Percentiles rank a stretch among this genome's conserved stretches.
These are phyloP conservation scores for Cerceris ruficornis DNA, from an alignment of 2,888 invertebrate genomes.

Conservation along the genomic window DNA sequence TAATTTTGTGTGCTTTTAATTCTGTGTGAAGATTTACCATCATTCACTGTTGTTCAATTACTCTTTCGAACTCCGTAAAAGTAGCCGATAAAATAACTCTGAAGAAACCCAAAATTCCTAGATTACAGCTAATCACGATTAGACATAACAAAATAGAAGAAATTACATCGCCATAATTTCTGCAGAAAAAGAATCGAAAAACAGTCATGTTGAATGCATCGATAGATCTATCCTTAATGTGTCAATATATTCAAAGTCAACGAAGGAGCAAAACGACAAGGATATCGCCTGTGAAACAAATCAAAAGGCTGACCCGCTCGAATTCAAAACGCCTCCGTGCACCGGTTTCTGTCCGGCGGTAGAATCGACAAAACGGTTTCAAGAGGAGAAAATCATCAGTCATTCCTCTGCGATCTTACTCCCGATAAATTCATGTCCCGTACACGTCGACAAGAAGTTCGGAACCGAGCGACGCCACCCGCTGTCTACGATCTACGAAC, in stretches of 20 bases:
- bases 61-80: too few species aligned
- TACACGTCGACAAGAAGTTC: conserved; percentile 50
- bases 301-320: conserved; percentile 5
- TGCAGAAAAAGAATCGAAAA: too few species aligned
- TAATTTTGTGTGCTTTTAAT: too few species aligned
- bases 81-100: too few species aligned
- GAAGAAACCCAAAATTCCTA: too few species aligned
- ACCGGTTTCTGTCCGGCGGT: conserved; percentile 21
- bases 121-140: too few species aligned
- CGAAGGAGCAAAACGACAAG: neutral
- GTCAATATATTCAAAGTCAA: neutral
- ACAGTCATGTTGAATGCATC: too few species aligned
- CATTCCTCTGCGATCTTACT: conserved; percentile 51
- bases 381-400: conserved; percentile 53
- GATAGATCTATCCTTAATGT: too few species aligned
- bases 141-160: too few species aligned
- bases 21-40: too few species aligned
- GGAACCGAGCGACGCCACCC: conserved; percentile 48
- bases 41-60: too few species aligned
- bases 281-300: neutral
- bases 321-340: neutral
- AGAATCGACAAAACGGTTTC: conserved; percentile 46
- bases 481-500: conserved; percentile 59
- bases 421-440: conserved; percentile 49
- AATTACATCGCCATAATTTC: too few species aligned